phyloP scores from a whole-genome alignment of 1,140 invertebrate genomes.

The Drosophila subobscura region DNA sequence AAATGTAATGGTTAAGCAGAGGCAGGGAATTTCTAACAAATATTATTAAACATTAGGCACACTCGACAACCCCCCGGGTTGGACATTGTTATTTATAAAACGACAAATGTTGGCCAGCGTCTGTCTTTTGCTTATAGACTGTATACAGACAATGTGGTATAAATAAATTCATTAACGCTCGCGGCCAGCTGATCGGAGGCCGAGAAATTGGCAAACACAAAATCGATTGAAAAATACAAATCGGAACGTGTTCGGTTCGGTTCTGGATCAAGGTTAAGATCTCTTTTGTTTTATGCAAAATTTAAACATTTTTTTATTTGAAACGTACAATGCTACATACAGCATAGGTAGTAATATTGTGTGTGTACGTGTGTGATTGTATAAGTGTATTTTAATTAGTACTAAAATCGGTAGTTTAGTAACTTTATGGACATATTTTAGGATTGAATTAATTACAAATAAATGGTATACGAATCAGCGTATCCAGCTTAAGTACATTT shows the following conservation, averaged over 20 bases:
- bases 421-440: constrained; percentile 62
- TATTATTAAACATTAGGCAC: too few relatives aligned
- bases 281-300: constrained; percentile 52
- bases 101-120: constrained; percentile 36
- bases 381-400: constrained; percentile 26
- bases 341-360: neutral
- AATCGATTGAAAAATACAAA: constrained; percentile 14
- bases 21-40: neutral
- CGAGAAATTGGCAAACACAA: constrained; percentile 38
- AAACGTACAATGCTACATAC: constrained; percentile 57
- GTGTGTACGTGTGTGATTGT: too few relatives aligned
- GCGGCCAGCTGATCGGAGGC: constrained; percentile 61
- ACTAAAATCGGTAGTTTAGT: constrained; percentile 76
- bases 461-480: constrained; percentile 53
- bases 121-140: constrained; percentile 26
- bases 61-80: constrained; percentile 42
- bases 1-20: neutral
- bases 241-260: neutral
- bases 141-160: constrained; percentile 24
- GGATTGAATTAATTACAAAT: constrained; percentile 57
- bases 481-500: constrained; percentile 65
- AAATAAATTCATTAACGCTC: constrained; percentile 77
- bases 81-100: constrained; percentile 67
- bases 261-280: constrained; percentile 61
- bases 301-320: constrained; percentile 72